Percentiles rank a stretch among this genome's conserved stretches.
These are phyloP conservation scores for Bombylius major DNA, from an alignment of 2,888 invertebrate species.

Conservation along the genomic window DNA sequence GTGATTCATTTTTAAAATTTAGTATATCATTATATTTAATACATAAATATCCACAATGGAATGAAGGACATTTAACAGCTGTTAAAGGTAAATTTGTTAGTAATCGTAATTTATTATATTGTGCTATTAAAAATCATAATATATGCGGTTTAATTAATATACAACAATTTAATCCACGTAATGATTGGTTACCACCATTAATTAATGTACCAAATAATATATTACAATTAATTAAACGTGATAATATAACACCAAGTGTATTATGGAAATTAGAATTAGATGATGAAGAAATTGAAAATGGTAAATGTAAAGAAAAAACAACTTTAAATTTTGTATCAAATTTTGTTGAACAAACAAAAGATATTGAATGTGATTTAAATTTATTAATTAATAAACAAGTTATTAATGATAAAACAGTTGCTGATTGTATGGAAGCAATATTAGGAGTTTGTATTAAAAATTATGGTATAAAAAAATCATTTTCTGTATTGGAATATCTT, in stretches of 20 bases:
- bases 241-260: constrained; percentile 35
- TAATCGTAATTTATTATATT: constrained; percentile 74
- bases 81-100: constrained; percentile 56
- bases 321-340: constrained; percentile 19
- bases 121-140: constrained; percentile 38
- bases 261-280: constrained; percentile 39
- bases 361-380: constrained; percentile 22
- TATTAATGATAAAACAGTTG: constrained; percentile 51
- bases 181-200: constrained; percentile 73
- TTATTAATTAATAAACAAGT: constrained; percentile 38
- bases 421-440: constrained; percentile 71
- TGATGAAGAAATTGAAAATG: constrained; percentile 33
- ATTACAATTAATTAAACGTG: constrained; percentile 14
- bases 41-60: constrained; percentile 46
- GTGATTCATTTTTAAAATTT: constrained; percentile 74
- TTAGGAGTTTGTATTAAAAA: constrained; percentile 58
- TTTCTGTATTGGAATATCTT: constrained; percentile 51
- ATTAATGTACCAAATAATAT: constrained; percentile 47
- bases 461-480: constrained; percentile 35
- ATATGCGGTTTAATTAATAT: constrained; percentile 39
- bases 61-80: constrained; percentile 62
- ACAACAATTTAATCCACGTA: constrained; percentile 49
- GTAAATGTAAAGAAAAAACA: constrained; percentile 22
- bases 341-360: constrained; percentile 15
- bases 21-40: constrained; percentile 56